Evolutionary conservation across 2,888 invertebrate species (phyloP).

Genomic region (Cybosia mesomella): DNA sequence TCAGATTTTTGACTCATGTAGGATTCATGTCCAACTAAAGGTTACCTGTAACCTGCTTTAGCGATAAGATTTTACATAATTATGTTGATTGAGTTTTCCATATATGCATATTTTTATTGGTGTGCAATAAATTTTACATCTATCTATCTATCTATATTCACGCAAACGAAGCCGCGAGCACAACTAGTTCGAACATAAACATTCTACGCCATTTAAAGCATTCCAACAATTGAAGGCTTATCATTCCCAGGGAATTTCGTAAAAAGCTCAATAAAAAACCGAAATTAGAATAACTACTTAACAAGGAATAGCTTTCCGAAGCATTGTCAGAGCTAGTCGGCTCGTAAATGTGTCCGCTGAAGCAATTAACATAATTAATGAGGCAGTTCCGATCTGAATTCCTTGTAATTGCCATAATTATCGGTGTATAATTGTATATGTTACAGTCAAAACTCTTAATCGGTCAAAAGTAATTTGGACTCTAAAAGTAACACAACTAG

Average conservation of each 20-base stretch:
- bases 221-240: constrained; percentile 11
- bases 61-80: no score
- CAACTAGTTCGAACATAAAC: neutral
- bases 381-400: constrained; percentile 44
- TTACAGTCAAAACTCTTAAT: constrained; percentile 8
- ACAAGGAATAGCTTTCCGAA: constrained; percentile 41
- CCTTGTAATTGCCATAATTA: constrained; percentile 50
- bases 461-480: neutral
- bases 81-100: no score
- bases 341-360: constrained; percentile 44
- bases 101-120: no score
- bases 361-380: constrained; percentile 50
- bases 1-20: no score
- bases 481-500: neutral
- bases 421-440: constrained; percentile 24
- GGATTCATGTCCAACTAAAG: no score
- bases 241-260: constrained; percentile 19
- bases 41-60: no score
- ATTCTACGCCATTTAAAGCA: neutral
- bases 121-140: no score
- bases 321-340: constrained; percentile 37
- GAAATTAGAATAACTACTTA: constrained; percentile 36
- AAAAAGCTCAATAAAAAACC: constrained; percentile 23
- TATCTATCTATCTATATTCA: no score
- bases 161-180: neutral